These are phyloP conservation scores for Aphodius sticticus DNA, from an alignment of 2,888 invertebrate species.

Conservation along the genomic window DNA sequence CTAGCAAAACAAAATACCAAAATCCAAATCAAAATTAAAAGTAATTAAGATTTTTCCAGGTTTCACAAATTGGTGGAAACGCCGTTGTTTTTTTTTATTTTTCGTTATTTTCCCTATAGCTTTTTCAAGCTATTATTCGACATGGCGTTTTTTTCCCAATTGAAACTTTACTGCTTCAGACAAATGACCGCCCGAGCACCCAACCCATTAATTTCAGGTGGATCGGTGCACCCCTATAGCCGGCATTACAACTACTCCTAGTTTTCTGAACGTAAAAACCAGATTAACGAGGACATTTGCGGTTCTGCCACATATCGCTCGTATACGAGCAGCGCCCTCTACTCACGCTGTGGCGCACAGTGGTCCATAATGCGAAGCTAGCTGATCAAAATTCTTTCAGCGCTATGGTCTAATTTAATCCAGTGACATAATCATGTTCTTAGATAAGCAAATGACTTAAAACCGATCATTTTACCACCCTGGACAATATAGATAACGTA, in stretches of 20 bases:
- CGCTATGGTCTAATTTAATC: no score
- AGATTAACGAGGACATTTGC: neutral
- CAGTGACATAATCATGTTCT: no score
- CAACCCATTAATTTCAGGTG: neutral
- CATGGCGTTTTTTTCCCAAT: neutral
- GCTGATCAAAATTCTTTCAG: no score
- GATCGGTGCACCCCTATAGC: neutral
- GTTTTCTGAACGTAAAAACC: neutral
- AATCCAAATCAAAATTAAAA: no score
- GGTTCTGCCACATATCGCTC: slow-evolving; percentile 4
- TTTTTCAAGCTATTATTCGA: neutral
- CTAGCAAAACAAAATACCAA: no score
- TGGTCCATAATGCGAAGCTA: neutral
- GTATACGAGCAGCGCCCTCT: neutral
- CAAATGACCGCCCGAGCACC: neutral
- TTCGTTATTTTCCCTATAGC: neutral
- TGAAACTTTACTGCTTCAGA: neutral
- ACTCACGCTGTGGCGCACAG: neutral
- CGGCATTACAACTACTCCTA: neutral
- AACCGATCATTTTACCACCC: no score
- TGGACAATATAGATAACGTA: no score
- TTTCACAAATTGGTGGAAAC: no score
- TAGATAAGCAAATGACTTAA: no score
- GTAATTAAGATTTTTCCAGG: no score
- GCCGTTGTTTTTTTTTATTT: neutral